Evolutionary conservation across 2,113 vertebrate genomes (phyloP), one percentile per base, ranked within the genome.

Genomic region (Siniperca chuatsi): DNA sequence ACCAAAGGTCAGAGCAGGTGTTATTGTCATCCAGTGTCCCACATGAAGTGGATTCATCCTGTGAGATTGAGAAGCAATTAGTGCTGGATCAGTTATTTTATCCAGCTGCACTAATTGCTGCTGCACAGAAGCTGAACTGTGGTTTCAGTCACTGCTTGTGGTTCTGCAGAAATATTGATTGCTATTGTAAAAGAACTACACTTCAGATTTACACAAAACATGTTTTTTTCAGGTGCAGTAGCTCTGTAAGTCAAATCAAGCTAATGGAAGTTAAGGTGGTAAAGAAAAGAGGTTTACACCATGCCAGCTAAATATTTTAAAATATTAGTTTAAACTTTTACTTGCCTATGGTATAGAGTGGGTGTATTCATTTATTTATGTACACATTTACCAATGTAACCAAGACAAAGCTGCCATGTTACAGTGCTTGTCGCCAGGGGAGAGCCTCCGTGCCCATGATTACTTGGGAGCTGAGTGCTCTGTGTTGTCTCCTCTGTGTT

Each of bases 401-500:
- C 60, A 75, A 67, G 50, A 77, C 74, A 75, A 77, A 82, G 35
- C 62, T 84, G 42, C 44, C 37, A 60, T 89, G 65, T 71, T 55
- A 81, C 75, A 58, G 44, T 64, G 21, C 61, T 60, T 61, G 79
- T 85, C 78, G 37, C 73, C 87, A 85, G 13, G 29, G 69, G 77
- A 79, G 75, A 79, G 64, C 55, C 73, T 70, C 58, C 21, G 75
- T 55, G 60, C 21, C 74, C 29, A 21, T 81, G 58, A 82, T 82
- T 74, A 50, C 78, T 55, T 72, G 50, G 70, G 64, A 71, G 23
- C 10, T 8, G 21, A 72, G 50, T 1, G 40, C 29, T 50, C 74
- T 83, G 78, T 83, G 57, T 75, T 82, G 13, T 78, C 52, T 76
- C 61, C 29, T 87, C 54, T 66, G 68, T 92, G 86, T 85, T 94